Base-by-base conservation (phyloP, 1,140 invertebrate genomes). In the Brachionus paranguensis region DNA sequence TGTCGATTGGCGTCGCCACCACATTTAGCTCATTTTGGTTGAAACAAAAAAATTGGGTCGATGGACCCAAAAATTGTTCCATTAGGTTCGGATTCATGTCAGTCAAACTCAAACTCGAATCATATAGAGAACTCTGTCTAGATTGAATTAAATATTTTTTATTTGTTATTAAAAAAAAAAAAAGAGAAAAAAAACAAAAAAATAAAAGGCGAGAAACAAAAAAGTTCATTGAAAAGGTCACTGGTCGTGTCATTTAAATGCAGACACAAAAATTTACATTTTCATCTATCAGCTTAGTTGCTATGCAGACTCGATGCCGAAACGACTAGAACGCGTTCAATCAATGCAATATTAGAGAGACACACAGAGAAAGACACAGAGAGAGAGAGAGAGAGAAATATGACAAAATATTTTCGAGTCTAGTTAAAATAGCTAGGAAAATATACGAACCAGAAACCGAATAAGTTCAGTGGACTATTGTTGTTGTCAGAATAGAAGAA, bases 41-140 rank as follows among this genome's bases (percentile, higher is more conserved):
- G 78, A 81, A 81, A 68, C 78, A 68, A 81, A 81, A 81, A 72
- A 83, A 83, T 55, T 83, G 81, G 17, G 81, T 70, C 43, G 81
- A 83, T 83, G 81, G 81, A 55, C 81, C 81, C 43, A 83, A 60
- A 83, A 83, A 83, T 72, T 83, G 81, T 72, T 83, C 81, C 64
- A 83, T 50, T 55, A 83, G 20, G n/a, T 65, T 68, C 27, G 81
- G 81, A 83, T 83, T 68, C 81, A 83, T 83, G 20, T 27, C 45
- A 60, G 53, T 12, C 10, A 47, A 47, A 11, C 3, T 65, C 4
- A 65, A 65, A n/a, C 12, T 70, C 37, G n/a, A 70, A 70, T 70
- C 29, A 70, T 70, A 37, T n/a, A 70, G 20, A 65, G 6, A 70
- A 64, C 60, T 24, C 20, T 55, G 53, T 55, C 53, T 60, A 60